Base-by-base conservation (phyloP, 2,888 invertebrate genomes). In the Drosophila kuntzei region DNA sequence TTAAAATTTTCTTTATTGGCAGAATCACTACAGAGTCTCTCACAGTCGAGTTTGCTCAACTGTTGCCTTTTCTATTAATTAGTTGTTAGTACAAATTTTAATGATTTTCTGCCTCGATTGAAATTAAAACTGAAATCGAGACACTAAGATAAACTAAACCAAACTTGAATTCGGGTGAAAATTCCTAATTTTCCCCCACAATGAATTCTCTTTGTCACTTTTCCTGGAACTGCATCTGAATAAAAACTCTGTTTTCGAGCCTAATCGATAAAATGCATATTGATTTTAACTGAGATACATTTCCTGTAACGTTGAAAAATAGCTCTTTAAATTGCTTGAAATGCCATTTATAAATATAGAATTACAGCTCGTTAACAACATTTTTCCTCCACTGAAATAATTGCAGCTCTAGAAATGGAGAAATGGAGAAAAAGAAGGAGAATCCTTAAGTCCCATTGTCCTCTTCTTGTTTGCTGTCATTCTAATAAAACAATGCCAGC, bases 321-420 rank as follows among this genome's bases (percentile, higher is more conserved):
- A 3, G 27, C n/a, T 20, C 20, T 41, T 43, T 32, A 54, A 54
- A 32, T 25, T 46, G 44, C 20, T 22, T 32, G 63, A 34, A 49
- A 49, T 12, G 18, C 41, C 16, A 32, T 36, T 18, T 7, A 54
- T 3, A 27, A 37, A 53, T 57, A 50, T 66, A 59, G 50, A 72
- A 51, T 74, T 72, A 67, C 39, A 59, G 25, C 58, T 72, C 49
- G 67, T 44, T 51, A 49, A 29, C 29, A 36, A 29, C 53, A 50
- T 58, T 59, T 22, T 54, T 64, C 16, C 8, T 8, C n/a, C 29
- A 43, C 39, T 34, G 29, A 60, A 50, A 68, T 47, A 47, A 43
- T 41, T 55, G 58, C 20, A 44, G 20, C 27, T 37, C 34, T 47
- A 18, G 32, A 36, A 37, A 32, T 46, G 18, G 2, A 27, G 9